Base-by-base conservation (phyloP, 2,113 vertebrate species). In the Larimichthys polyactis region DNA sequence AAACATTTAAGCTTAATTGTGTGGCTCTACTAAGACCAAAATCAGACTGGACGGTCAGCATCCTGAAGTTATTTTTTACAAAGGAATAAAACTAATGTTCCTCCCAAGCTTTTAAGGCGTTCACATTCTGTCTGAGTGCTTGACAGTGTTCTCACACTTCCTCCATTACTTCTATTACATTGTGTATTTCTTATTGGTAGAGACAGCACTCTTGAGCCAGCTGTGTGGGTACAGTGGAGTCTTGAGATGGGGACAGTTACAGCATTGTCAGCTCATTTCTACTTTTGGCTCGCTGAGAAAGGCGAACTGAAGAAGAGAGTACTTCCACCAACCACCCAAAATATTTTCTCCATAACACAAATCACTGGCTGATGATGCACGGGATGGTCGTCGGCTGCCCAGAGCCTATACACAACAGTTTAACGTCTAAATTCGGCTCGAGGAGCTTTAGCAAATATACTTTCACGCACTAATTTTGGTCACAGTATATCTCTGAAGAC, bases 1-100 rank as follows among this genome's bases (percentile, higher is more conserved):
- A 87, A 92, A 92, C 87, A 88, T 83, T 91, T 78, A 9, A 59
- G 60, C 17, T 76, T 11, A 69, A 92, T 86, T 89, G 79, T 90
- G 60, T 40, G 40, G 70, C 29, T 16, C 9, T n/a, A 36, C 11
- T 66, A 2, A 82, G 78, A 87, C 79, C 46, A 75, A 78, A 60
- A 62, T 80, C 49, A 57, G 32, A 73, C 62, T 67, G 15, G 4
- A 77, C 17, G n/a, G 54, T 62, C 58, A 11, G 79, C 77, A 75
- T 89, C 69, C 81, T 67, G 71, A 60, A 80, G 65, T 46, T 72
- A 49, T 79, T 78, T 70, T 70, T 79, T 79, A 44, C 65, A 65
- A 79, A 76, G 12, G 48, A 75, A 76, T 69, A 69, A 78, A 82
- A 71, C 62, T 20, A 75, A 84, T 63, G 64, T 78, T 74, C 48